Base-by-base conservation (phyloP, 2,888 invertebrate species). In the Drosophila anomalata region DNA sequence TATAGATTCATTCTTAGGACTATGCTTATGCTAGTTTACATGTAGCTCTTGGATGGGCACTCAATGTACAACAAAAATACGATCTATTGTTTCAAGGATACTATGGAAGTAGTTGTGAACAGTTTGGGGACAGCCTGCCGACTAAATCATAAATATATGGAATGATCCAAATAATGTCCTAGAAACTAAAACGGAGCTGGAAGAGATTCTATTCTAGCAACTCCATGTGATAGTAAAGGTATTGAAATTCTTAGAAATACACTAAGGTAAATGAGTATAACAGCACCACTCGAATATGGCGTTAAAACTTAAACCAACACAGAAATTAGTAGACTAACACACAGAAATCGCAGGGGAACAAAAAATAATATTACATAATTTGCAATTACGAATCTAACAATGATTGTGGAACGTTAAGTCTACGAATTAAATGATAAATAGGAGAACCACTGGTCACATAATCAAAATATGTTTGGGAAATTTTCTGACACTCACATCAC, bases 1-100 rank as follows among this genome's bases (percentile, higher is more conserved):
- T 44, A 53, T 63, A 24, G 68, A 63, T 31, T 62, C 71, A 65
- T 71, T 24, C 73, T 87, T 78, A 86, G 42, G 53, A n/a, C 87
- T 82, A 82, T 66, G 73, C 87, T 82, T 82, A 82, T 44, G 55
- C 79, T 82, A 82, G 74, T 81, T 87, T 81, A 82, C 59, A 51
- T 76, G 51, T 83, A 86, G 65, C 59, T 62, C 50, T 57, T 75
- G 54, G 67, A 57, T 72, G 71, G 63, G 78, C 76, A 59, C 62
- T 67, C 71, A 75, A 76, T 73, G 63, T 76, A 84, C 80, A 81
- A 86, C 84, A 83, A 70, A 79, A 81, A 67, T 59, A 70, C 36
- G 48, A n/a, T 57, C 44, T 62, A 71, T 61, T 69, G 42, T 14
- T 71, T 71, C 22, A 46, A 39, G 39, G 54, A 51, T 69, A 60